phyloP scores from a whole-genome alignment of 2,888 invertebrate species.

The Netelia inedita region DNA sequence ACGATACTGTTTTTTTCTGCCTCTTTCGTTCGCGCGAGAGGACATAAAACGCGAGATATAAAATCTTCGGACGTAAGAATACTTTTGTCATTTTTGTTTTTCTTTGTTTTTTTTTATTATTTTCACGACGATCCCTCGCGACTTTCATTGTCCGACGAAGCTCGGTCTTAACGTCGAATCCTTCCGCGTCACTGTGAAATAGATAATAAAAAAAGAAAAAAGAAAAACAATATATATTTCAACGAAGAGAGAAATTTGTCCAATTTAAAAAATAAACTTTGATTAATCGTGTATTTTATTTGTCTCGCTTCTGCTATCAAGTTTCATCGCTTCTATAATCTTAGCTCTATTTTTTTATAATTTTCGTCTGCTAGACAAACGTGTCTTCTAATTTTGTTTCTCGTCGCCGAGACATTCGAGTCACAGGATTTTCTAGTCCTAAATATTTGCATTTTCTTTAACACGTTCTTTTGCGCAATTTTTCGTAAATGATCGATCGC shows the following conservation, averaged over 20 bases:
- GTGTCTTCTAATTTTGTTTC: too few species aligned
- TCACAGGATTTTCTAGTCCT: too few species aligned
- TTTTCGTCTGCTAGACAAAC: neutral
- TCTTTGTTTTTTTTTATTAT: constrained; percentile 14
- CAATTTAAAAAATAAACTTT: too few species aligned
- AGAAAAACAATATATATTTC: neutral
- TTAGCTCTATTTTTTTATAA: neutral
- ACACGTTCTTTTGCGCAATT: neutral
- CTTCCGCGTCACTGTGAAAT: neutral
- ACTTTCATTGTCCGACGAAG: constrained; percentile 35
- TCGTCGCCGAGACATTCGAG: too few species aligned
- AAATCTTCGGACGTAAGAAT: constrained; percentile 47
- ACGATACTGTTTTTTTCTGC: constrained; percentile 32
- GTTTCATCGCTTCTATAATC: neutral
- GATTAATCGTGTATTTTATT: too few species aligned
- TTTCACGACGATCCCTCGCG: constrained; percentile 47
- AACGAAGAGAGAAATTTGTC: neutral
- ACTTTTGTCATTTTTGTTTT: constrained; percentile 13
- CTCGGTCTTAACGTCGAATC: neutral
- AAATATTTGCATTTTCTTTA: too few species aligned
- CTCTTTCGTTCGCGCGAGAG: neutral
- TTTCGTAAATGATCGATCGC: neutral
- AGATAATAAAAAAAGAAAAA: constrained; percentile 13
- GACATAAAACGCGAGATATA: constrained; percentile 46
- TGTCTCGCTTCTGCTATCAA: too few species aligned